Base-by-base conservation (phyloP, 1,140 invertebrate genomes). In the Ladona fulva region DNA sequence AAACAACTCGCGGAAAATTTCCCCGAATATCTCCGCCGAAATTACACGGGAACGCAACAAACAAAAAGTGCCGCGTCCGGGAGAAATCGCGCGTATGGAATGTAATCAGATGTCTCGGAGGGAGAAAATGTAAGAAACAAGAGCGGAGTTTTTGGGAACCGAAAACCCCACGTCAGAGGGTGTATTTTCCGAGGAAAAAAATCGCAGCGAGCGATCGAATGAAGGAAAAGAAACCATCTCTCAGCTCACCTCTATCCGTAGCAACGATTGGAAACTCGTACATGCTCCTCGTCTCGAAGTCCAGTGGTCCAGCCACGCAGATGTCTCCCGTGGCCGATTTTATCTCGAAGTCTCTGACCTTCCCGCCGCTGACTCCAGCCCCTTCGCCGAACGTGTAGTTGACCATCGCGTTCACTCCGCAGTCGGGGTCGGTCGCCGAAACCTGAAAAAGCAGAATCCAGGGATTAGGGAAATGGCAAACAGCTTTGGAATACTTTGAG, bases 251-350 rank as follows among this genome's bases (percentile, higher is more conserved):
- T 91, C 95, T 89, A 86, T 99, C 97, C 42, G 94, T 97, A 77
- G 97, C 97, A 79, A 97, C 90, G 44, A 99, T 92, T 7, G 96
- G 94, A 82, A 99, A 94, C 83, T 99, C 96, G 84, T 95, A 95
- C 75, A 92, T 91, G 78, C 87, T 91, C 29, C 92, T 87, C 5
- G 89, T 90, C 86, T 99, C 97, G 84, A 93, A 94, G 85, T 99
- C 97, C 82, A 99, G 86, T 1, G 90, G 86, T 6, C 89, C 89
- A 19, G 90, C 88, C 25, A 99, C 91, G 86, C 96, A 97, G 77
- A 99, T 92, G 80, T 97, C 93, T 0, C 97, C 97, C 16, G 92
- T 92, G 42, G 91, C 90, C 14, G 93, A 90, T 77, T 92, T 91
- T 22, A 98, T 91, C 77, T 89, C 86, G 83, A 98, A 95, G 81